A percentile compares a stretch with the other conserved stretches of the same genome.
Conservation (phyloP, 2,113 vertebrate species). For the Sardina pilchardus region DNA sequence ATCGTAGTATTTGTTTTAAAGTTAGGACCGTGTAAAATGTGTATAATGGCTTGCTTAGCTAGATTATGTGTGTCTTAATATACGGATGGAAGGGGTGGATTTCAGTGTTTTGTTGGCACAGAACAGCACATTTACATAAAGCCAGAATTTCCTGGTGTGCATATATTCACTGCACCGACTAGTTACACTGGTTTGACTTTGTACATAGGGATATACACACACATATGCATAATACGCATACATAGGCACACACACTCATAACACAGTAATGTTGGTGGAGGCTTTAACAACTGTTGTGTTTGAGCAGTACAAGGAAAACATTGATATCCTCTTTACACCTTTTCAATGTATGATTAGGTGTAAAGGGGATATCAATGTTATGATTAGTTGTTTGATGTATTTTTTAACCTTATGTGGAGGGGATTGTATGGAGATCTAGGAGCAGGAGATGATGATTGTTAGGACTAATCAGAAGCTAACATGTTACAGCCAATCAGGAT, state of each 20-base stretch:
- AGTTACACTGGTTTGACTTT: too few relatives aligned
- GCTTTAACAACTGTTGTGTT: background rate
- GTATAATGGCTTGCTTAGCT: too few relatives aligned
- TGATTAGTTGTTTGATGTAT: background rate
- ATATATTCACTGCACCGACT: too few relatives aligned
- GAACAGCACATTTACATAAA: too few relatives aligned
- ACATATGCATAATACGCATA: background rate
- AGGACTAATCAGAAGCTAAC: background rate
- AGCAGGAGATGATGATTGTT: background rate
- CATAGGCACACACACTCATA: background rate
- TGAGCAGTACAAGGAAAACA: background rate
- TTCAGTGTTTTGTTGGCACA: too few relatives aligned
- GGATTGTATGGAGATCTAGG: too few relatives aligned
- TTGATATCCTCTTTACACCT: background rate
- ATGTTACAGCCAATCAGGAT: background rate
- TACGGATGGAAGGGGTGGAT: background rate
- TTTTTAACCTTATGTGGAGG: background rate
- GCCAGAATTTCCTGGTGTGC: too few relatives aligned
- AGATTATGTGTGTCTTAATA: background rate
- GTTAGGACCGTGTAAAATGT: too few relatives aligned
- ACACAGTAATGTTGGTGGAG: too few relatives aligned
- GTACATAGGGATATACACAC: background rate
- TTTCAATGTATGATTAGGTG: background rate
- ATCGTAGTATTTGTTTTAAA: too few relatives aligned
- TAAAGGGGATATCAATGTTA: too few relatives aligned